Percentiles rank a stretch among this genome's conserved stretches.
Evolutionary conservation across 1,140 invertebrate genomes (phyloP).

Genomic region (Orchestia grillus): DNA sequence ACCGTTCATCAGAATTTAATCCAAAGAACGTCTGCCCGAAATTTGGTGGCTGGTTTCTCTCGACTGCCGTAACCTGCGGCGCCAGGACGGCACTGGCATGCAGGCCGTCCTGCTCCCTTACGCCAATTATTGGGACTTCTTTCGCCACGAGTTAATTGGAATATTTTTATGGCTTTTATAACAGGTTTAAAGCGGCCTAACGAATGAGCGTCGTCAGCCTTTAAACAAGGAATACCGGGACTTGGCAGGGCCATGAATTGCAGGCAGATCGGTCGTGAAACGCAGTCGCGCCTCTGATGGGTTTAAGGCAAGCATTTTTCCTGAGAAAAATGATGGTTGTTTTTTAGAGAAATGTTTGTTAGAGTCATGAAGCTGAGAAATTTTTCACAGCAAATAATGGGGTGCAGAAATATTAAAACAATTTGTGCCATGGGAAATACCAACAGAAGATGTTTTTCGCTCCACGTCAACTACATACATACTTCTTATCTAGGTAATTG

Average conservation of each 20-base stretch:
- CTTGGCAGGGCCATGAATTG: background rate
- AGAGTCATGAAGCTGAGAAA: background rate
- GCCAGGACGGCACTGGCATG: background rate
- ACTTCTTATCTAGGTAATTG: no score
- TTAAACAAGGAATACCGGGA: background rate
- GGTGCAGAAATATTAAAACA: background rate
- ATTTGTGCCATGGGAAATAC: no score
- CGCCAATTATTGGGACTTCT: slow-evolving; percentile 18
- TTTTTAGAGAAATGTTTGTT: background rate
- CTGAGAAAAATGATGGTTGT: background rate
- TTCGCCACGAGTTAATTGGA: slow-evolving; percentile 34
- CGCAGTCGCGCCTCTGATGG: background rate
- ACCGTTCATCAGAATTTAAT: background rate
- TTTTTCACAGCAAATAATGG: background rate
- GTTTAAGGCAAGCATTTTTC: background rate
- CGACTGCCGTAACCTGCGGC: background rate
- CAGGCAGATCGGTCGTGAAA: background rate
- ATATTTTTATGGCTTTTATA: slow-evolving; percentile 37
- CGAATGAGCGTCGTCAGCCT: background rate
- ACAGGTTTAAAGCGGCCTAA: slow-evolving; percentile 5
- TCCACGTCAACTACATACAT: no score
- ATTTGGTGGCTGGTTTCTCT: background rate
- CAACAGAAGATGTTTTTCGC: no score
- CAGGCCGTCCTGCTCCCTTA: background rate
- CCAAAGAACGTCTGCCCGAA: background rate